A percentile compares a stretch with the other conserved stretches of the same genome.
Conservation (phyloP, 2,888 invertebrate species). For the Sabatieria punctata region DNA sequence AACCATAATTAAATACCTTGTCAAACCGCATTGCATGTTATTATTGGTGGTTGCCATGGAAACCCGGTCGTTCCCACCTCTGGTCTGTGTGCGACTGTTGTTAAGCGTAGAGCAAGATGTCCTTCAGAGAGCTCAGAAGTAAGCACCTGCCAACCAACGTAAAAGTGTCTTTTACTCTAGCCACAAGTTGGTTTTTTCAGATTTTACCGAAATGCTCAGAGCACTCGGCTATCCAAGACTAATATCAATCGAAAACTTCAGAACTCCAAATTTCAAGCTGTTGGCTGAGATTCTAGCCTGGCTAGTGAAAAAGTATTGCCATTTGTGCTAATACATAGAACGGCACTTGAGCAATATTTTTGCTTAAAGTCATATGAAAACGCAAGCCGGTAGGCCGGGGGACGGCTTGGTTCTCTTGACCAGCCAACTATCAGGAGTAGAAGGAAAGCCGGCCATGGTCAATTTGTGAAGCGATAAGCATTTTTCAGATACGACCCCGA, state of each 20-base stretch:
- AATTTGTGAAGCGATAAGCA: neutral
- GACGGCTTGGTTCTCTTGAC: too few relatives aligned
- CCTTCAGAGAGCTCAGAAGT: conserved; percentile 52
- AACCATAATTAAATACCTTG: too few relatives aligned
- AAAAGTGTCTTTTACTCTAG: neutral
- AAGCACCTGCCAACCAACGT: conserved; percentile 29
- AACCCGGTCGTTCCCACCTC: too few relatives aligned
- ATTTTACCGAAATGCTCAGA: conserved; percentile 82
- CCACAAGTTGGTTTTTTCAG: conserved; percentile 40
- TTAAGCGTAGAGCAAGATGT: conserved; percentile 39
- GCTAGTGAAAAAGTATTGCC: conserved; percentile 52
- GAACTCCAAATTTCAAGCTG: conserved; percentile 70
- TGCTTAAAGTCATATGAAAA: too few relatives aligned
- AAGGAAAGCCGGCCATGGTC: neutral
- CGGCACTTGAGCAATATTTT: neutral
- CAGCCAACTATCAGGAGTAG: too few relatives aligned
- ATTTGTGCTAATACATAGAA: conserved; percentile 43
- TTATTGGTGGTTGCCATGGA: too few relatives aligned
- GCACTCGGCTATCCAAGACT: conserved; percentile 70
- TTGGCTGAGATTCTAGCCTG: conserved; percentile 77
- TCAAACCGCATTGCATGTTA: too few relatives aligned
- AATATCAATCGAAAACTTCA: conserved; percentile 80
- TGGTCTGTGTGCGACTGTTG: too few relatives aligned
- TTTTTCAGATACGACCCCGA: conserved; percentile 66
- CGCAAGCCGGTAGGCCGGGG: too few relatives aligned